Base-by-base conservation (phyloP, 2,797 vertebrate genomes). In the Anguilla pacifica region DNA sequence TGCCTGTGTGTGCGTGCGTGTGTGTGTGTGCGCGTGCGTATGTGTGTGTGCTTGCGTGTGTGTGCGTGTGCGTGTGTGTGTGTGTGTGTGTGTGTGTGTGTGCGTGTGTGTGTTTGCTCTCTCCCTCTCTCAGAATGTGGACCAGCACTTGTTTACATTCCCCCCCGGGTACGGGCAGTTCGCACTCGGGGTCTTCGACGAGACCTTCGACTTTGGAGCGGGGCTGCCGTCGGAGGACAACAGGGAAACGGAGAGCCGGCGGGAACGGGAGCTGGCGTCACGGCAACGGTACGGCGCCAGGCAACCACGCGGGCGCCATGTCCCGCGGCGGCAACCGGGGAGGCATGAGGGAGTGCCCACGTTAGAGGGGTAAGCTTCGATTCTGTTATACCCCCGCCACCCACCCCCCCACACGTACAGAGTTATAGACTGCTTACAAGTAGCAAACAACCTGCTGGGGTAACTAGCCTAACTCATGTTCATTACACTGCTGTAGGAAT, bases 271-370 rank as follows among this genome's bases (percentile, higher is more conserved):
- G 88, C 97, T 97, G 89, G 97, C 96, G 7, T 98, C 98, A 0
- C 96, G 97, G 89, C 98, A 98, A 77, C 96, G 98, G 88, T 98
- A 98, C 1, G 93, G 97, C 0, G 96, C 97, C 0, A 90, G 97
- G 92, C 98, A 98, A 92, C 97, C 98, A 3, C 96, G 97, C 6
- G 97, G 97, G 83, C 97, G 97, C 3, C 97, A 98, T 25, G 93
- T 97, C 6, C 94, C 98, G 0, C 96, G 98, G 86, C 95, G 98
- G 49, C 95, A 98, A 88, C 93, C 97, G n/a, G 95, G 95, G 87
- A 95, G 98, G 90, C 97, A 97, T 0, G 98, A 99, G 92, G 98
- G 98, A 0, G 98, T 99, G 67, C 98, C 98, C 86, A 98, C 98
- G 0, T 95, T 99, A 93, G 98, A 99, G 93, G 98, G 98, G 96